Evolutionary conservation across 2,113 vertebrate species (phyloP).

Genomic region (Ia io): DNA sequence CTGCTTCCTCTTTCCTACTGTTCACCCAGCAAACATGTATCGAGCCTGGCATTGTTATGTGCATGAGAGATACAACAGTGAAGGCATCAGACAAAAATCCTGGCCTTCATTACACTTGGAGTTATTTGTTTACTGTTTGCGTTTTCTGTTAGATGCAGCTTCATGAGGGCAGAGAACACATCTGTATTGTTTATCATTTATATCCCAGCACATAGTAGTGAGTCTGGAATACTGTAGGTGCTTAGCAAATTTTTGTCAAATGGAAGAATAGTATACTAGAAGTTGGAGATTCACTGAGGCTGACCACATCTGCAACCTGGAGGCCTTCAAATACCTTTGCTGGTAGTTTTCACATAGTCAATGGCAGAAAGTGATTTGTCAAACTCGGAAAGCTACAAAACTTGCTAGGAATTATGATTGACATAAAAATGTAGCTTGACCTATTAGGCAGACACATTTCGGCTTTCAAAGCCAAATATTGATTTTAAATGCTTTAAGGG

Average conservation of each 20-base stretch:
- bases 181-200: neutral
- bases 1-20: neutral
- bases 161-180: neutral
- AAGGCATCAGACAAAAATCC: neutral
- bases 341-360: neutral
- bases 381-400: neutral
- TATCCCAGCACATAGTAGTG: neutral
- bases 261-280: neutral
- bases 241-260: neutral
- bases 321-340: neutral
- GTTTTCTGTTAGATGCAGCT: neutral
- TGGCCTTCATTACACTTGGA: neutral
- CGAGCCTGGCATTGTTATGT: neutral
- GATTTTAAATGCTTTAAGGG: slow-evolving; percentile 33
- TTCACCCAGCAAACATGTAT: neutral
- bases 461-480: slow-evolving; percentile 17
- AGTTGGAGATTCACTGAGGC: neutral
- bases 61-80: neutral
- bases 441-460: neutral
- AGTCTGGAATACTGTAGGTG: neutral
- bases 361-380: neutral
- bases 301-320: neutral
- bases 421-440: neutral
- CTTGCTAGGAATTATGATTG: slow-evolving; percentile 20
- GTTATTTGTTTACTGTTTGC: neutral